Evolutionary conservation across 2,797 vertebrate species (phyloP).

Genomic region (Rhabdomys pumilio): DNA sequence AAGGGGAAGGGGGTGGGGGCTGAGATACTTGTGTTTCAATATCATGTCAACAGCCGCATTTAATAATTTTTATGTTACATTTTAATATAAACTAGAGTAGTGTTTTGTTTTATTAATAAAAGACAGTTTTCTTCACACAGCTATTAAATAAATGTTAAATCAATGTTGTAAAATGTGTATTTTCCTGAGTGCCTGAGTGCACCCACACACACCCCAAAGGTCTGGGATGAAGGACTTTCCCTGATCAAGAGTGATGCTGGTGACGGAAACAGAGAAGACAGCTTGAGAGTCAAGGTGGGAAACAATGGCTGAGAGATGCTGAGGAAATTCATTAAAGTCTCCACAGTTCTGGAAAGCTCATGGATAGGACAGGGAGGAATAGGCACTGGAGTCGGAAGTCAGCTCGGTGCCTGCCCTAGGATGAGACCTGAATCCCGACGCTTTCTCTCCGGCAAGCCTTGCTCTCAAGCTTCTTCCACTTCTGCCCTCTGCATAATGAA

Average conservation of each 20-base stretch:
- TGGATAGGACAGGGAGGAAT: neutral
- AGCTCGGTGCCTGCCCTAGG: too few relatives aligned
- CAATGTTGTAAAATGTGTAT: constrained; percentile 25
- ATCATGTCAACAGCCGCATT: neutral
- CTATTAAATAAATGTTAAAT: constrained; percentile 20
- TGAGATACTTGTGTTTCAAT: too few relatives aligned
- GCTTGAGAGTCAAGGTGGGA: neutral
- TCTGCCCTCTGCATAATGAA: neutral
- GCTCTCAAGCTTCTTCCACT: neutral
- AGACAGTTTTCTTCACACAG: neutral
- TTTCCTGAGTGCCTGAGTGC: neutral
- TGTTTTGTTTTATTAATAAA: constrained; percentile 24
- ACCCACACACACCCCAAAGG: neutral
- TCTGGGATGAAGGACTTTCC: neutral
- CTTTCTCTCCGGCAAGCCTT: neutral
- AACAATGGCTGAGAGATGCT: neutral
- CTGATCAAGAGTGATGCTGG: constrained; percentile 8
- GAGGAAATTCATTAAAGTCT: neutral
- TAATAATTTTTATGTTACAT: neutral
- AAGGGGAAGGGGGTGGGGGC: neutral
- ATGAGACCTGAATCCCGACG: neutral
- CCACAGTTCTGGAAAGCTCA: neutral
- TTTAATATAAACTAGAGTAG: constrained; percentile 39
- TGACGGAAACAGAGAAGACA: constrained; percentile 1
- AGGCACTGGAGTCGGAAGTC: neutral